Evolutionary conservation across 2,888 invertebrate genomes (phyloP), one percentile per base, ranked within the genome.

Genomic region (Agonopterix subpropinquella): DNA sequence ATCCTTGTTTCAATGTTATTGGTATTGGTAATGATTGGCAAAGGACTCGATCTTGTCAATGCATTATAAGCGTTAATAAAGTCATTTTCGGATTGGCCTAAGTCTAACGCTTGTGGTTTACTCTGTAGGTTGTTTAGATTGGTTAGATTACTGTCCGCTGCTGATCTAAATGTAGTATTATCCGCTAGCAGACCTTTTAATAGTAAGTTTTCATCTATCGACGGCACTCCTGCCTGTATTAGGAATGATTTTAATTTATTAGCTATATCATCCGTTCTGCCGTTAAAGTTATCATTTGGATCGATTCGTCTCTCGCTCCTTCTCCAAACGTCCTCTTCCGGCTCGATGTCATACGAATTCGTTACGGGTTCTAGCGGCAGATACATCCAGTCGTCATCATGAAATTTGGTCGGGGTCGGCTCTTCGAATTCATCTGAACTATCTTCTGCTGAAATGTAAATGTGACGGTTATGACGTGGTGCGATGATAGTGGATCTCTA

Each of bases 391-490:
- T 85, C 83, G 65, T 84, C 84, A 57, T 78, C 81, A 71, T 73
- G 73, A 55, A 67, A 67, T 70, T 67, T 73, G 54, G 67, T 66
- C 60, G 65, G 65, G 58, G 67, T 65, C 59, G 75, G 68, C 58
- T 70, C 76, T 68, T 84, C 86, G 66, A 69, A 80, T 72, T 88
- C 87, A 76, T 87, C 87, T 68, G 88, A 88, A 73, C 88, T 87
- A 76, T 86, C 81, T 69, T 83, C 84, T 65, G 82, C 84, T 87
- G 86, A 84, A 88, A 88, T 73, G 75, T 70, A 86, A 84, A 86
- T 64, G 81, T 74, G 76, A 77, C 67, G 64, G 77, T 85, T 85
- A 84, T 80, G 80, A 76, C 67, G 78, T 71, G 66, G 59, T 41
- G 45, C 39, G 45, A 48, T 48, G 46, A 44, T 18, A 13, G 18